Evolutionary conservation across 2,797 vertebrate genomes (phyloP), one percentile per base, ranked within the genome.

Genomic region (Remorina albescens): DNA sequence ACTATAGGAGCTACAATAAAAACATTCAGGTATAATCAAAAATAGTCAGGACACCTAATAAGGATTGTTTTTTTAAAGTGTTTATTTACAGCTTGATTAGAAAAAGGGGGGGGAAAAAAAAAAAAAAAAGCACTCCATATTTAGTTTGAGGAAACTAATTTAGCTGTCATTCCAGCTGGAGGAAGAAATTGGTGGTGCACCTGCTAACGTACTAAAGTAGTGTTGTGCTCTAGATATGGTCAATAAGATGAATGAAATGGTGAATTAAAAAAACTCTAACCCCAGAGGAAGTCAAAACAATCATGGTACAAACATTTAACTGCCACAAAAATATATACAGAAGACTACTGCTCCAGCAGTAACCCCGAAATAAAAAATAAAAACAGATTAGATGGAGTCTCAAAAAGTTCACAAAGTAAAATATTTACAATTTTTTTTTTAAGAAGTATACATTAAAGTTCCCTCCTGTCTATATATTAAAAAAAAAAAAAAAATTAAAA

Each of bases 81-180:
- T 91, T 91, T 92, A 92, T 91, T 92, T 82, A 90, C 81, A 89
- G 28, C 3, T 53, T 56, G 59, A 73, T 65, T 47, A 36, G 6
- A 30, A 30, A 30, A 30, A 30, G 6, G 6, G 6, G 6, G 6
- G 6, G 6, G 6, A 30, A 30, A 30, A 30, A 30, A 30, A 30
- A 30, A 30, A 30, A 30, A 64, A 87, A 80, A 80, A 81, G 44
- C 41, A 64, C 30, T 56, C 2, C 56, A 62, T 49, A 53, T 50
- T 36, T 13, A 34, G 15, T 60, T 15, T 63, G 23, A 55, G 13
- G 18, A 74, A 74, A 30, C 7, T 78, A 54, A 54, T 63, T 5
- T 60, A 76, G 75, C 78, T 39, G 66, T 86, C 71, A 81, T 78
- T 62, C 80, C 86, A 89, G 83, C 84, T 80, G 46, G 5, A 80